Percentiles rank a stretch among this genome's conserved stretches.
phyloP scores from a whole-genome alignment of 35 echinoderm and acorn worm species.

The Lytechinus variegatus region DNA sequence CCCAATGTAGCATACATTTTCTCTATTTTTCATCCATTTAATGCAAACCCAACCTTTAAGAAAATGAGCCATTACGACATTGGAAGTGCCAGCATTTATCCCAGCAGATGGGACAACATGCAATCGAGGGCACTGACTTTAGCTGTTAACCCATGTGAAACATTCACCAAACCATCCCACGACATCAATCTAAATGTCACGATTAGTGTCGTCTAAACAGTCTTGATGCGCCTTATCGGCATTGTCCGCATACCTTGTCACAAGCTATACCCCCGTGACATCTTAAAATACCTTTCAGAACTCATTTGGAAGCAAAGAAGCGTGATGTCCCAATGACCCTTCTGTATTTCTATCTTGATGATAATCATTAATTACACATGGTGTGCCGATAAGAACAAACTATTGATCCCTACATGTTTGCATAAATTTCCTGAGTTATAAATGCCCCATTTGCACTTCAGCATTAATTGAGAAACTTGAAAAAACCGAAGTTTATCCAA shows the following conservation, averaged over 20 bases:
- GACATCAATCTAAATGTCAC: not conserved
- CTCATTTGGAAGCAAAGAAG: not conserved
- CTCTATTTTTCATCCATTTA: not conserved
- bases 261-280: not conserved
- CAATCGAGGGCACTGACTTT: not conserved
- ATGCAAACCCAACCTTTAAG: not conserved
- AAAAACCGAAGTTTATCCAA: too few relatives aligned
- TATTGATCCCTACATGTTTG: not conserved
- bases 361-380: not conserved
- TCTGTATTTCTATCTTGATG: not conserved
- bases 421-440: not conserved
- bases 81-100: not conserved
- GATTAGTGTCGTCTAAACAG: constrained; percentile 11
- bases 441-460: not conserved
- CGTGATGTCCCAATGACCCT: not conserved
- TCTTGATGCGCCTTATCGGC: constrained; percentile 16
- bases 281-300: constrained; percentile 7
- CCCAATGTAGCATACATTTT: too few relatives aligned
- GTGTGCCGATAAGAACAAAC: not conserved
- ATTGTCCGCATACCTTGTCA: not conserved
- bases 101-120: not conserved
- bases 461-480: too few relatives aligned
- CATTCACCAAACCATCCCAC: not conserved
- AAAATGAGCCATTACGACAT: not conserved
- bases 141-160: not conserved